Percentiles rank a stretch among this genome's conserved stretches.
phyloP scores from a whole-genome alignment of 2,797 vertebrate genomes.

The Moxostoma hubbsi region DNA sequence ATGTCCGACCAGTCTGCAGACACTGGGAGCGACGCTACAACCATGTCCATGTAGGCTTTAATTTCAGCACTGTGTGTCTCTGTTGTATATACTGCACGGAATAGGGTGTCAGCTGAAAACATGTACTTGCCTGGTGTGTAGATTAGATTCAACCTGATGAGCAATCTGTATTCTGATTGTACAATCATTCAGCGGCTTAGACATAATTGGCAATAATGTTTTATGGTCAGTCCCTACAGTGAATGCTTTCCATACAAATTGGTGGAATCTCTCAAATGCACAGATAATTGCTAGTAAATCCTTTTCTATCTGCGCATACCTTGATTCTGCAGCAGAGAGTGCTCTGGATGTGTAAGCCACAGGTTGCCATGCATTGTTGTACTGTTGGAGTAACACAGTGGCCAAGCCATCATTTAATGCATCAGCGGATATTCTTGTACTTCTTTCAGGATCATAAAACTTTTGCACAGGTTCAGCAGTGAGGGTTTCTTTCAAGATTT shows the following conservation, averaged over 20 bases:
- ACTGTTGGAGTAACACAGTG: not conserved
- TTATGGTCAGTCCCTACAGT: not conserved
- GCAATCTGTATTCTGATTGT: not conserved
- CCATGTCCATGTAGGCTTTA: conserved; percentile 48
- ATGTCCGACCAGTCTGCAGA: conserved; percentile 22
- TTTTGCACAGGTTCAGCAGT: not conserved
- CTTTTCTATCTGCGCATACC: not conserved
- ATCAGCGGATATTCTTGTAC: not conserved
- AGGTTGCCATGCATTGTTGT: not conserved
- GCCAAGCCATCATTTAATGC: too few relatives aligned
- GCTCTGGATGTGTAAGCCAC: not conserved
- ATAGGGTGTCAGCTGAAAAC: not conserved
- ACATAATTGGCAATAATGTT: not conserved
- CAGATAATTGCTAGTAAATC: not conserved
- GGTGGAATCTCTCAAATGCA: not conserved
- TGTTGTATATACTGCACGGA: not conserved
- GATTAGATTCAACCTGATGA: not conserved
- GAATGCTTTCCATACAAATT: not conserved
- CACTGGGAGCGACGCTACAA: conserved; percentile 31
- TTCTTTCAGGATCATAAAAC: not conserved
- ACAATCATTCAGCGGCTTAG: not conserved
- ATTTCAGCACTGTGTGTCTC: conserved; percentile 33
- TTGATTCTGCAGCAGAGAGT: not conserved
- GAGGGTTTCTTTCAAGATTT: not conserved
- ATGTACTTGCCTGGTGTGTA: not conserved